Evolutionary conservation across 2,888 invertebrate species (phyloP), one percentile per base, ranked within the genome.

Genomic region (Girardia tigrina): DNA sequence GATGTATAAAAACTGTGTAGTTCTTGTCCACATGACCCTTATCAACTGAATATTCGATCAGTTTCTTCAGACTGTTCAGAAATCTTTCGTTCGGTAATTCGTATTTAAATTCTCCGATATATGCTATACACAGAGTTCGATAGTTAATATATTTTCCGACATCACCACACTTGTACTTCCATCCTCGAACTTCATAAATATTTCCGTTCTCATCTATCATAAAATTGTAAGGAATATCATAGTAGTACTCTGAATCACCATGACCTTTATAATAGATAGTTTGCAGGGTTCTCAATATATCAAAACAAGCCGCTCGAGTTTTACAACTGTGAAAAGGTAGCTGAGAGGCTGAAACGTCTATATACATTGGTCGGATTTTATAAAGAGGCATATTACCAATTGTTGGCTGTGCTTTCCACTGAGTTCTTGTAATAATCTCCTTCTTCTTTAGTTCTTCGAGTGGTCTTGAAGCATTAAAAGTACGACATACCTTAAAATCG

Each of bases 151-250:
- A 74, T 1, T 4, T 1, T 8, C 20, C 4, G 8, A 8, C n/a
- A 6, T n/a, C 4, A 4, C 20, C 56, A 56, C n/a, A 20, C 23
- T 56, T 4, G 23, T 12, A 20, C 6, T 56, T n/a, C 56, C 56
- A 56, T n/a, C 56, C 56, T 8, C 56, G 56, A 56, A n/a, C n/a
- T 56, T 56, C 56, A n/a, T 56, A 56, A n/a, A 56, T 56, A n/a
- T 56, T n/a, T 56, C 56, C 56, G n/a, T 16, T 12, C n/a, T 56
- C 56, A 56, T 56, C 56, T 6, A 56, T 56, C 56, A 56, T 56
- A n/a, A 56, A 56, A 16, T 56, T 56, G n/a, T 56, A 56, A 56
- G 56, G 56, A 56, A 56, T 56, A 56, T 56, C 56, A 2, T n/a
- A 56, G 23, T 12, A 56, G 4, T 4, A 20, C 23, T 36, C 16